Conservation (phyloP, 2,888 invertebrate genomes). For the Gortyna flavago region DNA sequence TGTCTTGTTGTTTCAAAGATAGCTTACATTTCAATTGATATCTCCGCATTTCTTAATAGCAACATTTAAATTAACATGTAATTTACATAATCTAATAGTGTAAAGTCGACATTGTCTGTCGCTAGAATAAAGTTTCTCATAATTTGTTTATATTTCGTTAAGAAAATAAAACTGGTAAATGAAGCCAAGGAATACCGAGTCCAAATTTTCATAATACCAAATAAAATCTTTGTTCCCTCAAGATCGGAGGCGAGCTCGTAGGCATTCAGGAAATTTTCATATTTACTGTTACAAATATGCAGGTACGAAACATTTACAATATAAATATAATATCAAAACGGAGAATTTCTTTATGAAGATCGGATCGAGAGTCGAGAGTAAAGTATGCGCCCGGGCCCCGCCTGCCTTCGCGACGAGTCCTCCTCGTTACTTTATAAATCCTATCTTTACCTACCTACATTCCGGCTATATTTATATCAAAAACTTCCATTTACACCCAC, state of each 20-base stretch:
- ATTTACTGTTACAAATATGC: conserved; percentile 90
- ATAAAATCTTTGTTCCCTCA: conserved; percentile 84
- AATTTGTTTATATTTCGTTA: conserved; percentile 23
- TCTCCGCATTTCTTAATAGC: conserved; percentile 15
- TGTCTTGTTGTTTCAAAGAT: conserved; percentile 6
- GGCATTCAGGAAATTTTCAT: conserved; percentile 90
- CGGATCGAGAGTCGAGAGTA: conserved; percentile 87
- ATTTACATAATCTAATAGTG: conserved; percentile 33
- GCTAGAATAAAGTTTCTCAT: conserved; percentile 2
- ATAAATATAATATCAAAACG: conserved; percentile 91
- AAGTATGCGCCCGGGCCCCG: conserved; percentile 81
- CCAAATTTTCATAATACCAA: conserved; percentile 84
- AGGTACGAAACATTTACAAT: conserved; percentile 90
- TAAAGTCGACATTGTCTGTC: conserved; percentile 8
- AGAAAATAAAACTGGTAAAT: conserved; percentile 64
- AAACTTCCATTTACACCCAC: conserved; percentile 22
- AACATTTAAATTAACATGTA: conserved; percentile 34
- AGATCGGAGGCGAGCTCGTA: conserved; percentile 83
- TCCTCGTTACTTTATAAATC: conserved; percentile 80
- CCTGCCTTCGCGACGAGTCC: conserved; percentile 77
- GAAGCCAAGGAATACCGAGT: conserved; percentile 68
- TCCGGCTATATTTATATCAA: conserved; percentile 49
- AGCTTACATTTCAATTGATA: conserved; percentile 30
- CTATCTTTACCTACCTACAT: conserved; percentile 66
- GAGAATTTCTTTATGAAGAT: conserved; percentile 91